These are phyloP conservation scores for Asteroscopus sphinx DNA, from an alignment of 2,888 invertebrate species.

Conservation along the genomic window DNA sequence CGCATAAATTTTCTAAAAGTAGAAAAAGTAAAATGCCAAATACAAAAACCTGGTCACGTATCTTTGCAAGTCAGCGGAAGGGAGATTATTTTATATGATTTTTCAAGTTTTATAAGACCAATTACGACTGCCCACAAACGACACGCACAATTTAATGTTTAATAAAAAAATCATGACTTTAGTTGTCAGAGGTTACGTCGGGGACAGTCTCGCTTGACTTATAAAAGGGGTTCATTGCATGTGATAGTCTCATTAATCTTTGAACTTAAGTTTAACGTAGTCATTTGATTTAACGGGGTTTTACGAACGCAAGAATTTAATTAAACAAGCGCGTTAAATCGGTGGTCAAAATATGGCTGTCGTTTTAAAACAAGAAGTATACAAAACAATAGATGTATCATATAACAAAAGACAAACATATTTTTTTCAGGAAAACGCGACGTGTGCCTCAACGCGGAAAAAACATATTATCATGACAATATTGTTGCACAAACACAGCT, in stretches of 20 bases:
- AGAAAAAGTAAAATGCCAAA: too few relatives aligned
- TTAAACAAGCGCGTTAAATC: background rate
- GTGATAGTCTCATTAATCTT: slow-evolving; percentile 37
- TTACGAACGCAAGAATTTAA: background rate
- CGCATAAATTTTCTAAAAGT: too few relatives aligned
- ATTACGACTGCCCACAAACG: too few relatives aligned
- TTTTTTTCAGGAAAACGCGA: slow-evolving; percentile 15
- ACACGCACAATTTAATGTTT: background rate
- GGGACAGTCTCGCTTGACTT: slow-evolving; percentile 20
- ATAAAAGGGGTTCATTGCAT: slow-evolving; percentile 16
- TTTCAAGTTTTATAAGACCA: too few relatives aligned
- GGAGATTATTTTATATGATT: too few relatives aligned
- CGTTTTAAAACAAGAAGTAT: background rate
- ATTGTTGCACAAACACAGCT: slow-evolving; percentile 46
- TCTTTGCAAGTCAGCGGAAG: too few relatives aligned
- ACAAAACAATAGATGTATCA: background rate
- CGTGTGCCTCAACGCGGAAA: slow-evolving; percentile 10
- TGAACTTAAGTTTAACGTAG: slow-evolving; percentile 11
- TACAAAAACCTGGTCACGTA: too few relatives aligned
- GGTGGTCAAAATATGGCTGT: background rate
- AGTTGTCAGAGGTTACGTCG: slow-evolving; percentile 12
- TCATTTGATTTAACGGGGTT: background rate
- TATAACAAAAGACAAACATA: slow-evolving; percentile 24
- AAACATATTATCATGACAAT: slow-evolving; percentile 49
- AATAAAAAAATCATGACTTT: slow-evolving; percentile 12